Percentiles rank a stretch among this genome's conserved stretches.
These are phyloP conservation scores for Rafetus swinhoei DNA, from an alignment of 2,113 vertebrate species.

Conservation along the genomic window DNA sequence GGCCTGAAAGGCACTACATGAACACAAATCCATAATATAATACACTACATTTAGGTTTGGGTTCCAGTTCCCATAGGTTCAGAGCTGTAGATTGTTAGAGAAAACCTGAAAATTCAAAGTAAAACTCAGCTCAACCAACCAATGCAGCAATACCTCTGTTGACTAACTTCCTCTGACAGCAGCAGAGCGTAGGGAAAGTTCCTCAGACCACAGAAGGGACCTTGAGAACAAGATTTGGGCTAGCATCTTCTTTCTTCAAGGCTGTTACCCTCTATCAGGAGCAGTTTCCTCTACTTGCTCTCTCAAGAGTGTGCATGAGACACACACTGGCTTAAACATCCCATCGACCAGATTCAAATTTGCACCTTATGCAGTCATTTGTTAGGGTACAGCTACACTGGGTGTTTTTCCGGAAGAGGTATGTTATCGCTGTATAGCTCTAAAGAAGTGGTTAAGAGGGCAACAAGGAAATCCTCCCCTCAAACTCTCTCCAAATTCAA, in stretches of 20 bases:
- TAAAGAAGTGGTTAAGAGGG: not conserved
- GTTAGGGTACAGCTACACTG: too few species aligned
- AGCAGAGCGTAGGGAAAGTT: not conserved
- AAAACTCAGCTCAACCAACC: not conserved
- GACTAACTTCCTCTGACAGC: accelerated
- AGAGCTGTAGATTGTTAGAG: not conserved
- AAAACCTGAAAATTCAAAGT: not conserved
- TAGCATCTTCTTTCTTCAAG: not conserved
- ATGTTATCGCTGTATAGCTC: not conserved
- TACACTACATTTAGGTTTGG: not conserved
- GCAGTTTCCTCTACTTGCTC: accelerated
- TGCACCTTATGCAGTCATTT: not conserved
- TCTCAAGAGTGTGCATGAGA: not conserved
- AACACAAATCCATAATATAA: not conserved
- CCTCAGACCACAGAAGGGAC: not conserved
- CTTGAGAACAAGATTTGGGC: not conserved
- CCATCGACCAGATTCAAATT: not conserved
- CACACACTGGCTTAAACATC: not conserved
- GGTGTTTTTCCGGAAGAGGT: too few species aligned
- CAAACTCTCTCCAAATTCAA: not conserved
- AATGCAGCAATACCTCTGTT: accelerated
- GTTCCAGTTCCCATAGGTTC: not conserved
- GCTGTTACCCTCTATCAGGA: accelerated
- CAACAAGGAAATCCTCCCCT: not conserved
- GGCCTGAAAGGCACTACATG: not conserved